phyloP scores from a whole-genome alignment of 2,113 vertebrate genomes.

The Upupa epops region DNA sequence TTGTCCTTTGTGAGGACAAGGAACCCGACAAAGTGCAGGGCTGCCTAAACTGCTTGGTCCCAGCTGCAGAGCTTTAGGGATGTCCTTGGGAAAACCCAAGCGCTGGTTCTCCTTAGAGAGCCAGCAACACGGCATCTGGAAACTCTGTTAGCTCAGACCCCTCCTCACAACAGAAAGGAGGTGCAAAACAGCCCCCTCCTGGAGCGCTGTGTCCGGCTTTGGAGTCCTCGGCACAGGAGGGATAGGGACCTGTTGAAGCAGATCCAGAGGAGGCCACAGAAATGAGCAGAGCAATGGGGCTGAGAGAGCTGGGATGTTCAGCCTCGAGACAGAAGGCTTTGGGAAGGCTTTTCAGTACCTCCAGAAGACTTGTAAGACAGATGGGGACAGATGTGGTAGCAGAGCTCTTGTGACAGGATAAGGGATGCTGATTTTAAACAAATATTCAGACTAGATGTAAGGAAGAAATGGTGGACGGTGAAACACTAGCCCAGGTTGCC shows the following conservation, averaged over 20 bases:
- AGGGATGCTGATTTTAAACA: not conserved
- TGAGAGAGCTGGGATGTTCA: not conserved
- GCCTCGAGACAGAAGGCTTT: not conserved
- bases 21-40: not conserved
- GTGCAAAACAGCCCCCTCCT: not conserved
- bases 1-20: not conserved
- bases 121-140: not conserved
- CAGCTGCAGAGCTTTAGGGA: accelerated
- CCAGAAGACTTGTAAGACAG: not conserved
- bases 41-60: accelerated
- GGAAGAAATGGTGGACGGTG: not conserved
- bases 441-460: not conserved
- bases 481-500: not conserved
- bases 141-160: not conserved
- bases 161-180: not conserved
- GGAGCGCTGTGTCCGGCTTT: not conserved
- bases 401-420: not conserved
- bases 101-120: not conserved
- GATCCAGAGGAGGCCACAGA: not conserved
- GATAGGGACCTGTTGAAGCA: not conserved
- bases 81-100: not conserved
- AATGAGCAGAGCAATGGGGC: not conserved
- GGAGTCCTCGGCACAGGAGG: not conserved
- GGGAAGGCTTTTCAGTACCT: not conserved
- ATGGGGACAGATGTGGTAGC: not conserved